phyloP scores from a whole-genome alignment of 2,888 invertebrate species.

The Tinea trinotella region DNA sequence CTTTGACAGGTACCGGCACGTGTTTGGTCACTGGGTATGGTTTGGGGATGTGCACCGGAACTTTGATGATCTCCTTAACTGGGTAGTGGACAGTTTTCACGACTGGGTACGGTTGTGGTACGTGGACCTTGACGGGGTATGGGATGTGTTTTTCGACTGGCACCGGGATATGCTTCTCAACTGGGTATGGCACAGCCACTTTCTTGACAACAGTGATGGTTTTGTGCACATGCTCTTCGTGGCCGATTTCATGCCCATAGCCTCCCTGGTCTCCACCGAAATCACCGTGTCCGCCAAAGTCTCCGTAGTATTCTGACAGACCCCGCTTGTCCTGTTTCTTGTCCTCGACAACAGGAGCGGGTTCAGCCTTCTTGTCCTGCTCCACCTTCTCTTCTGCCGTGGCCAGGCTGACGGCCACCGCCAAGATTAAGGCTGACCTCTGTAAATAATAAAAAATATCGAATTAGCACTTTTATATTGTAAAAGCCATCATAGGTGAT shows the following conservation, averaged over 20 bases:
- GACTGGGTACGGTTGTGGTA: slow-evolving; percentile 80
- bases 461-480: neutral
- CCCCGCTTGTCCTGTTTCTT: slow-evolving; percentile 74
- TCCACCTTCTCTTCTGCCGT: slow-evolving; percentile 70
- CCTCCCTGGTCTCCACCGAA: slow-evolving; percentile 28
- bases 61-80: slow-evolving; percentile 76
- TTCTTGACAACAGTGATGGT: slow-evolving; percentile 80
- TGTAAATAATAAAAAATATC: slow-evolving; percentile 30
- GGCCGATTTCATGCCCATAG: slow-evolving; percentile 30
- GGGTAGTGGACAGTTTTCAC: slow-evolving; percentile 78
- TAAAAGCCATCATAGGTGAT: too few species aligned
- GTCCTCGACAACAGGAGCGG: slow-evolving; percentile 50
- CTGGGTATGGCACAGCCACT: slow-evolving; percentile 80
- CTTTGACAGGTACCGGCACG: slow-evolving; percentile 70
- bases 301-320: slow-evolving; percentile 63
- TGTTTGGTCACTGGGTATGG: slow-evolving; percentile 79
- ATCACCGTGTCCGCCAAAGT: slow-evolving; percentile 38
- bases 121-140: slow-evolving; percentile 78
- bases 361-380: slow-evolving; percentile 54
- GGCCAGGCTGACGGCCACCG: slow-evolving; percentile 69
- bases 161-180: slow-evolving; percentile 77
- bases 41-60: slow-evolving; percentile 77
- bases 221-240: slow-evolving; percentile 71
- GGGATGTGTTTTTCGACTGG: slow-evolving; percentile 79
- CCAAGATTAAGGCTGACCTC: slow-evolving; percentile 64